Evolutionary conservation across 2,113 vertebrate genomes (phyloP).

Genomic region (Alethe castanea): DNA sequence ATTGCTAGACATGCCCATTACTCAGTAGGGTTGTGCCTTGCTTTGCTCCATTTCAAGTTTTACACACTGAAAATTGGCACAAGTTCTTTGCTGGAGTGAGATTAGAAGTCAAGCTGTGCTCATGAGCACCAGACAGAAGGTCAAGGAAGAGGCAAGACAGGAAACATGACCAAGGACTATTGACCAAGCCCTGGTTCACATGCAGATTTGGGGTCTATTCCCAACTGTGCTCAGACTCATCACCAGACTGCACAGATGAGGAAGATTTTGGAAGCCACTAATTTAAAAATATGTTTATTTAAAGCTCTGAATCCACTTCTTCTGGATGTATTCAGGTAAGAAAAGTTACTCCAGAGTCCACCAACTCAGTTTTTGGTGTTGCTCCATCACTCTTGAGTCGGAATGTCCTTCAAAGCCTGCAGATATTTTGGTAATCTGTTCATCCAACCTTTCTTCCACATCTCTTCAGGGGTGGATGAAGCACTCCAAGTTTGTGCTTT

Average conservation of each 20-base stretch:
- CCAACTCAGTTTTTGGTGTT: not conserved
- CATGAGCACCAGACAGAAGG: not conserved
- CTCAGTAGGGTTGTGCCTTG: not conserved
- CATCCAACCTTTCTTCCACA: not conserved
- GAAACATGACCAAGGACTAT: not conserved
- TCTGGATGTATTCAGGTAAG: not conserved
- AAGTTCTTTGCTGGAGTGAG: not conserved
- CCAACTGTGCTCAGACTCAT: not conserved
- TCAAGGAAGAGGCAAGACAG: not conserved
- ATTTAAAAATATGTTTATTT: not conserved
- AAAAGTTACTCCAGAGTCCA: not conserved
- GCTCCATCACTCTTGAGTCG: not conserved
- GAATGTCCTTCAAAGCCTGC: not conserved
- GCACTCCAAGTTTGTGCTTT: not conserved
- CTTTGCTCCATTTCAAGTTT: not conserved
- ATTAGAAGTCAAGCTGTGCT: not conserved
- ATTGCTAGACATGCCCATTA: not conserved
- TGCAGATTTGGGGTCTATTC: not conserved
- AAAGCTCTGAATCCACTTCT: not conserved
- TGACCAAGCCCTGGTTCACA: not conserved
- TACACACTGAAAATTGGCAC: not conserved
- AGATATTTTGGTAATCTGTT: not conserved
- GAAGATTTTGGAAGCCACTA: not conserved
- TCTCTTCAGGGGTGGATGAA: not conserved
- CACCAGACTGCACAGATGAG: not conserved